Conservation (phyloP, 2,113 vertebrate species). For the Himantopus leucocephalus region DNA sequence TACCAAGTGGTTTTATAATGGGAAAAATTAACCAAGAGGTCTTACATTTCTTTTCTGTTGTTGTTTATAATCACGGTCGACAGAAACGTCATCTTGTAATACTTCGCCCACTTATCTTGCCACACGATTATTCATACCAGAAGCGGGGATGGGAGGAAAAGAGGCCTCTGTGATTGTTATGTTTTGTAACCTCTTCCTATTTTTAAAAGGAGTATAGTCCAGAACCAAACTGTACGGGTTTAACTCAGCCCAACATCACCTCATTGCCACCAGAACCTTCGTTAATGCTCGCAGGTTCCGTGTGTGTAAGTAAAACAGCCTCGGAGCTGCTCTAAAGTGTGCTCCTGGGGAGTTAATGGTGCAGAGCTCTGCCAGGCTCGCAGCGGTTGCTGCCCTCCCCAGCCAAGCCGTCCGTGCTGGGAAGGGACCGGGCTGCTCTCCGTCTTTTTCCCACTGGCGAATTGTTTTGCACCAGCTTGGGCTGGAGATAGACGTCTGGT, state of each 20-base stretch:
- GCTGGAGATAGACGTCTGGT: neutral
- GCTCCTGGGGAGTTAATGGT: neutral
- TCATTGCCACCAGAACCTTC: neutral
- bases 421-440: neutral
- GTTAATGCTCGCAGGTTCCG: neutral
- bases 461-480: neutral
- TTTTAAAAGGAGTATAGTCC: neutral
- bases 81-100: constrained; percentile 23
- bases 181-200: constrained; percentile 12
- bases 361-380: neutral
- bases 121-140: constrained; percentile 32
- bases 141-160: neutral
- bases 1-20: constrained; percentile 33
- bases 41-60: constrained; percentile 18
- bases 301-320: rapidly evolving
- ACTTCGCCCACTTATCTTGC: constrained; percentile 52
- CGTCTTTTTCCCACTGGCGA: neutral
- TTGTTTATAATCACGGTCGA: constrained; percentile 26
- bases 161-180: neutral
- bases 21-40: constrained; percentile 39
- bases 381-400: neutral
- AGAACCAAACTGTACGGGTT: neutral
- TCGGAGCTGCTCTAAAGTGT: neutral
- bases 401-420: neutral
- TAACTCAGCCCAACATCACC: neutral